A percentile compares a stretch with the other conserved stretches of the same genome.
Evolutionary conservation across 2,888 invertebrate species (phyloP).

Genomic region (Meloe dianella): DNA sequence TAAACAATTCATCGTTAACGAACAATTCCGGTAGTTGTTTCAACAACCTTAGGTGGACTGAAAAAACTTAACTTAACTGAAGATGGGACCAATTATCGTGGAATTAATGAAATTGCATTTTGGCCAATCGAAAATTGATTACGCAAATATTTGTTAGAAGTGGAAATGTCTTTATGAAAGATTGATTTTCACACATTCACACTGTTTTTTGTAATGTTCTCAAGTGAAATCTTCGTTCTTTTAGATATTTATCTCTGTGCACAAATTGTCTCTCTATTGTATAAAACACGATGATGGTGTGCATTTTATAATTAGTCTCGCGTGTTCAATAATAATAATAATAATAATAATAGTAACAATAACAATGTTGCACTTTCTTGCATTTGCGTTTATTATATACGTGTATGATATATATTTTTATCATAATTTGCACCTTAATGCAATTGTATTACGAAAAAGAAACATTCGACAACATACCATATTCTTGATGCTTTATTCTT

Average conservation of each 20-base stretch:
- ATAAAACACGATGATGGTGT: slow-evolving; percentile 9
- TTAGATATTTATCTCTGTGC: not conserved
- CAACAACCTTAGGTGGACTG: too few species aligned
- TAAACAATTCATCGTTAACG: too few species aligned
- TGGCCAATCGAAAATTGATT: too few species aligned
- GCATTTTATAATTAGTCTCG: slow-evolving; percentile 16
- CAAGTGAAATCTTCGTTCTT: slow-evolving; percentile 5
- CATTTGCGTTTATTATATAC: not conserved
- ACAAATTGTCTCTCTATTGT: slow-evolving; percentile 11
- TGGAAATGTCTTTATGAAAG: too few species aligned
- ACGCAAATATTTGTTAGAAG: too few species aligned
- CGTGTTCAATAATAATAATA: slow-evolving; percentile 14
- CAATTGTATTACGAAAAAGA: slow-evolving; percentile 6
- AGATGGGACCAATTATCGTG: too few species aligned
- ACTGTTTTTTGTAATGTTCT: not conserved
- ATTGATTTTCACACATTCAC: too few species aligned
- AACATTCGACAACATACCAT: not conserved
- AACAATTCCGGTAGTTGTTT: too few species aligned
- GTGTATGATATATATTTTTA: not conserved
- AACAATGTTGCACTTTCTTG: slow-evolving; percentile 15
- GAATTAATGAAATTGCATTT: too few species aligned
- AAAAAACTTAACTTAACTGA: too few species aligned
- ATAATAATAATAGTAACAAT: not conserved
- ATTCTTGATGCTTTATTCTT: not conserved
- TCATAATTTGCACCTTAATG: slow-evolving; percentile 1